These are phyloP conservation scores for Eurois occulta DNA, from an alignment of 2,888 invertebrate species.

Conservation along the genomic window DNA sequence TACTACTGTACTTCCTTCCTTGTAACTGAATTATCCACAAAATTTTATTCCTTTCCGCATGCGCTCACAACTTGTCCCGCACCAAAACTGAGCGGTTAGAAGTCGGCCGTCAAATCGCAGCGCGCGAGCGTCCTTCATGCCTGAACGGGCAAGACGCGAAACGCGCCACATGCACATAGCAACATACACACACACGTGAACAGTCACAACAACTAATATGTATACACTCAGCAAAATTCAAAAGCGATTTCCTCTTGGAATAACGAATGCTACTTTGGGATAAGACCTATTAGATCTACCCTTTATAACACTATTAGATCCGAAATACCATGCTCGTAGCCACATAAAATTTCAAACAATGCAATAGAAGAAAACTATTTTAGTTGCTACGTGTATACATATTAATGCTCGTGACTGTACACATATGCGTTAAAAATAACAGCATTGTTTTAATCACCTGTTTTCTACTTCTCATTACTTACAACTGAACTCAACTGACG, in stretches of 20 bases:
- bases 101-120: slow-evolving; percentile 86
- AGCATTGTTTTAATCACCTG: slow-evolving; percentile 61
- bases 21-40: background rate
- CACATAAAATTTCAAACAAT: background rate
- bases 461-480: slow-evolving; percentile 63
- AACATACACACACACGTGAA: slow-evolving; percentile 56
- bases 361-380: background rate
- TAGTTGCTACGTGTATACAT: background rate
- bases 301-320: background rate
- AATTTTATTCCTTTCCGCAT: slow-evolving; percentile 25
- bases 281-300: background rate
- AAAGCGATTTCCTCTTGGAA: background rate
- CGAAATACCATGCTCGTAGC: background rate
- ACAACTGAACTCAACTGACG: slow-evolving; percentile 56
- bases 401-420: background rate
- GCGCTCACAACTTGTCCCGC: slow-evolving; percentile 63
- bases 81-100: slow-evolving; percentile 74
- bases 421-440: slow-evolving; percentile 40
- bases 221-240: background rate
- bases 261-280: background rate
- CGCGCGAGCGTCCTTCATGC: slow-evolving; percentile 85
- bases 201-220: background rate
- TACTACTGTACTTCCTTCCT: too few species aligned
- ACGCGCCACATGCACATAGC: slow-evolving; percentile 74
- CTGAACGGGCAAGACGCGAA: slow-evolving; percentile 78